phyloP scores from a whole-genome alignment of 2,797 vertebrate genomes.

The Gobio occitaniae region DNA sequence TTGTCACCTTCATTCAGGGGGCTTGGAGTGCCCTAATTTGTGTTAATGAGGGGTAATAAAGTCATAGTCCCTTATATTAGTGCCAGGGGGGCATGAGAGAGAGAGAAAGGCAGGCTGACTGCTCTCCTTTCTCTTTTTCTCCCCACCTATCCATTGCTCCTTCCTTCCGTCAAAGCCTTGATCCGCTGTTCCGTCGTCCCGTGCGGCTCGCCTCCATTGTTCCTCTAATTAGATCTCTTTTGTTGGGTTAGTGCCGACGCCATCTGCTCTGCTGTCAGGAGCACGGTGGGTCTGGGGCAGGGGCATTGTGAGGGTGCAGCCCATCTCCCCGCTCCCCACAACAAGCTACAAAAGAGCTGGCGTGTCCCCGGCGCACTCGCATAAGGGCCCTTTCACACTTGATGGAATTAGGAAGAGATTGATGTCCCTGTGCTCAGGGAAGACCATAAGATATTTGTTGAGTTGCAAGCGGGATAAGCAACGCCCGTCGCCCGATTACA shows the following conservation, averaged over 20 bases:
- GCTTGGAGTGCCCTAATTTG: conserved; percentile 85
- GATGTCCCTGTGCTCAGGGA: conserved; percentile 73
- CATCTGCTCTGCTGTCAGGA: conserved; percentile 80
- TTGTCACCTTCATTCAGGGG: conserved; percentile 82
- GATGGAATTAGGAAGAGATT: conserved; percentile 85
- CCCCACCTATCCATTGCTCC: conserved; percentile 58
- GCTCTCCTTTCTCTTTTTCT: conserved; percentile 48
- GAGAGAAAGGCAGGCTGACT: conserved; percentile 60
- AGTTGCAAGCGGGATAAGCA: conserved; percentile 47
- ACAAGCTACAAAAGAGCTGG: conserved; percentile 57
- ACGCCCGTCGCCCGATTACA: conserved; percentile 22
- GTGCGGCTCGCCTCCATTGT: conserved; percentile 74
- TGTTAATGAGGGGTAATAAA: conserved; percentile 89
- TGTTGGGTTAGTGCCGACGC: conserved; percentile 81
- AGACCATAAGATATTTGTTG: conserved; percentile 53
- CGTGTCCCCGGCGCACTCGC: conserved; percentile 63
- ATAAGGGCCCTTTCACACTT: conserved; percentile 83
- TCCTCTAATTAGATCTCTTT: conserved; percentile 83
- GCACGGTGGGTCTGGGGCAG: conserved; percentile 56
- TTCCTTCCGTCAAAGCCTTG: conserved; percentile 54
- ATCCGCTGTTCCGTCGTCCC: conserved; percentile 49
- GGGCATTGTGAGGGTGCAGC: conserved; percentile 61
- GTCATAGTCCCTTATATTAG: conserved; percentile 83
- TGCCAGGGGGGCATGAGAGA: conserved; percentile 71
- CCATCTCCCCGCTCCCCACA: conserved; percentile 64